Conservation (phyloP, 2,888 invertebrate genomes). For the Acheta domesticus region DNA sequence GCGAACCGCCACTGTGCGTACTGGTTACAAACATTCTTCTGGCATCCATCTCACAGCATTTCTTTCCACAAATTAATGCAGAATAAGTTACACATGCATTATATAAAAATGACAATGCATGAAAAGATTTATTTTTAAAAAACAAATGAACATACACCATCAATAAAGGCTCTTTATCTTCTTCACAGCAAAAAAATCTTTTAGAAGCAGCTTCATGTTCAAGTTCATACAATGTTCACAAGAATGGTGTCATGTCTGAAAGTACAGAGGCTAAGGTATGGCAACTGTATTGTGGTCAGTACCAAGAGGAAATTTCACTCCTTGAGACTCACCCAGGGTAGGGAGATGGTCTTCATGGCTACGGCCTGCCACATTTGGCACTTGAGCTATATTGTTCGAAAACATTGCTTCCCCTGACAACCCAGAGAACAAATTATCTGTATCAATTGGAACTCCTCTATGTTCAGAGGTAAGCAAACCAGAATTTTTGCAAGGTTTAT, state of each 20-base stretch:
- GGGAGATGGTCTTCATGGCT: conserved; percentile 7
- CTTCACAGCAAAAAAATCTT: too few species aligned
- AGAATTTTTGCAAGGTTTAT: not conserved
- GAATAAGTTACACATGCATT: too few species aligned
- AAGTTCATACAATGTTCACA: too few species aligned
- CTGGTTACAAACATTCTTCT: too few species aligned
- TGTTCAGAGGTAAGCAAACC: not conserved
- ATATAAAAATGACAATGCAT: too few species aligned
- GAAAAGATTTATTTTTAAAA: too few species aligned
- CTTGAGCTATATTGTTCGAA: not conserved
- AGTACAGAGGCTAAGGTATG: not conserved
- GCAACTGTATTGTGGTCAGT: not conserved
- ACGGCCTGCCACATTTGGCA: not conserved
- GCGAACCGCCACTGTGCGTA: not conserved
- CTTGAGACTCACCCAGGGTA: not conserved
- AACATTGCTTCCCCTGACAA: not conserved
- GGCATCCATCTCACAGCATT: too few species aligned
- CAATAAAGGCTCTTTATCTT: too few species aligned
- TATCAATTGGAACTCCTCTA: not conserved
- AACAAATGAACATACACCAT: too few species aligned
- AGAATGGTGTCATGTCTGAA: too few species aligned
- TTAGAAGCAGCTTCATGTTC: too few species aligned
- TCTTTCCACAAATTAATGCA: too few species aligned
- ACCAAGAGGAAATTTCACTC: conserved; percentile 7
- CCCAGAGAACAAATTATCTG: not conserved